Base-by-base conservation (phyloP, 2,113 vertebrate genomes). In the Macquaria australasica region DNA sequence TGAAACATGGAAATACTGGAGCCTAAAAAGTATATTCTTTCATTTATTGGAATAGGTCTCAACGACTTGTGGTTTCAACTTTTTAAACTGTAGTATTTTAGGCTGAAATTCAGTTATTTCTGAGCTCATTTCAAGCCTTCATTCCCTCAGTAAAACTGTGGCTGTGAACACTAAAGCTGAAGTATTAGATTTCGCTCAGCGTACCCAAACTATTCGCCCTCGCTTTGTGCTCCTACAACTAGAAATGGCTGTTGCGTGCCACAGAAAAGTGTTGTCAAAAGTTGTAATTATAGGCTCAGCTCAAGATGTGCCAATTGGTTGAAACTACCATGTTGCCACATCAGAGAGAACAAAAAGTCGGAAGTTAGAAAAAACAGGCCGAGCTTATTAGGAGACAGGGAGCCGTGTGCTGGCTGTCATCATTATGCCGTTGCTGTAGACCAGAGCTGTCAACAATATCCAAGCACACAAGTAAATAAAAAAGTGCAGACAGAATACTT, bases 251-350 rank as follows among this genome's bases (percentile, higher is more conserved):
- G 89, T 91, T 94, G 90, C 89, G 84, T 94, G 91, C 93, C 86
- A 93, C 74, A 91, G 91, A 78, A 82, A 88, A 83, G 83, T 41
- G 80, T 85, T 77, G 90, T 87, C 79, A 87, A 87, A 88, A 89
- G 80, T 89, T 78, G 70, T 93, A 94, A 94, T 94, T 92, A 94
- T 85, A 88, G 90, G 90, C 89, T 94, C 82, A 89, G 81, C 81
- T 87, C 85, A 77, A 93, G 89, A 94, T 88, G 87, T 85, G 91
- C 89, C 87, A 89, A 88, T 92, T 91, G 90, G 83, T 91, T 90
- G 86, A 90, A 94, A 91, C 92, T 85, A 91, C 77, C 79, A 74
- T 87, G 91, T 89, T 93, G 89, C 90, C 90, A 93, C 92, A 95
- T 93, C 89, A 93, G 71, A 91, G 80, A 58, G 80, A 88, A 90